A percentile compares a stretch with the other conserved stretches of the same genome.
Conservation (phyloP, 2,797 vertebrate species). For the Ctenosaura bakeri region DNA sequence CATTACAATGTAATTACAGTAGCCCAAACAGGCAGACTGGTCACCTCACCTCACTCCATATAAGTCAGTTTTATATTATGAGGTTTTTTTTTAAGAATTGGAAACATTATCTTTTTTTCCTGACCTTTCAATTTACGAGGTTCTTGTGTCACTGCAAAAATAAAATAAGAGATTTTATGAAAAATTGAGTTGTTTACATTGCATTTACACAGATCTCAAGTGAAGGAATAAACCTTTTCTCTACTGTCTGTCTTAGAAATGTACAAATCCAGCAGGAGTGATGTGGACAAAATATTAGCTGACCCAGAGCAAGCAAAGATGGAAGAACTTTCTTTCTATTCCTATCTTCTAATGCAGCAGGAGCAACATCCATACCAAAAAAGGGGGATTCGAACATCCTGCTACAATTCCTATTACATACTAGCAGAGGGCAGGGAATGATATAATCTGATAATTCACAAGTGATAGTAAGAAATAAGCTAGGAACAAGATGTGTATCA, state of each 20-base stretch:
- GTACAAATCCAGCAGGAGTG: not conserved
- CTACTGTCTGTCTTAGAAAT: not conserved
- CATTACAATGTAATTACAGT: too few relatives aligned
- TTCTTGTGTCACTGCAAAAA: conserved; percentile 8
- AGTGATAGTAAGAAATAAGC: too few relatives aligned
- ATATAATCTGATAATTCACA: too few relatives aligned
- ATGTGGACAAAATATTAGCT: not conserved
- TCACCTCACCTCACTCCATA: not conserved
- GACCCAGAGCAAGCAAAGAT: not conserved
- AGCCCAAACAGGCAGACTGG: not conserved
- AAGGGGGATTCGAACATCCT: too few relatives aligned
- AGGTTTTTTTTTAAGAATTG: not conserved
- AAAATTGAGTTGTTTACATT: not conserved
- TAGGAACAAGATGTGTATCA: too few relatives aligned
- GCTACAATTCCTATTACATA: too few relatives aligned
- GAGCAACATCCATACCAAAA: too few relatives aligned
- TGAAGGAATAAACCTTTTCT: not conserved
- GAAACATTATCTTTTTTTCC: not conserved
- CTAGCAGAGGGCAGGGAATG: too few relatives aligned
- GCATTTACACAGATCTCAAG: not conserved
- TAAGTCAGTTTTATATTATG: not conserved
- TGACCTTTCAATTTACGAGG: conserved; percentile 8
- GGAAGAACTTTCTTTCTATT: not conserved
- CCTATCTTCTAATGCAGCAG: not conserved
- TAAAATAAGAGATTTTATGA: not conserved